A percentile compares a stretch with the other conserved stretches of the same genome.
Conservation (phyloP, 2,113 vertebrate species). For the Syrmaticus mikado region DNA sequence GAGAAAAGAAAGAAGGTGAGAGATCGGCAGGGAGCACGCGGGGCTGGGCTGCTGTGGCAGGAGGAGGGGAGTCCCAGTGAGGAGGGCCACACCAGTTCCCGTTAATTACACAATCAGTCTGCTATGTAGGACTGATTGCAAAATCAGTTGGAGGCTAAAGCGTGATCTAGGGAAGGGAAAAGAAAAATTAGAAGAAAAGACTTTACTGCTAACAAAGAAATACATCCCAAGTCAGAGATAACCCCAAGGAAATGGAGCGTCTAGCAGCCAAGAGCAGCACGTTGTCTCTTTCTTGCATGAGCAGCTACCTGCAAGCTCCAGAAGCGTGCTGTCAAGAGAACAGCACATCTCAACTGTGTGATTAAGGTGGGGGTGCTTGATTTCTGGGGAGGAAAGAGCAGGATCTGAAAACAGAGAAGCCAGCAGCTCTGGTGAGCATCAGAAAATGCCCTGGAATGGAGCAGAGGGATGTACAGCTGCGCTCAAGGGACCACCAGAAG, state of each 20-base stretch:
- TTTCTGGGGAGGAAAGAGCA: not conserved
- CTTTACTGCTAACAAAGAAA: not conserved
- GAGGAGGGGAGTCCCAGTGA: constrained; percentile 32
- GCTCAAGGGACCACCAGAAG: not conserved
- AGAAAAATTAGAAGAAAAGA: not conserved
- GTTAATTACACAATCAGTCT: constrained; percentile 65
- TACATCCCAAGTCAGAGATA: not conserved
- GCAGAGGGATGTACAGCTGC: not conserved
- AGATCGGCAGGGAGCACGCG: not conserved
- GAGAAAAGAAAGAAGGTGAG: not conserved
- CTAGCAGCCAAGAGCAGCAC: not conserved
- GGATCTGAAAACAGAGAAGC: not conserved
- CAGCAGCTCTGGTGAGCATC: not conserved
- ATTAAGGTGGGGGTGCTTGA: not conserved
- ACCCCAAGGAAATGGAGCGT: not conserved
- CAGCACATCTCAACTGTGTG: not conserved
- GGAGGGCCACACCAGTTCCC: constrained; percentile 36
- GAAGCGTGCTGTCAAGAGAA: not conserved
- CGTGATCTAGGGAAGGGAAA: not conserved
- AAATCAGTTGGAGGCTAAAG: constrained; percentile 63
- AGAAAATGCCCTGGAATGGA: no score
- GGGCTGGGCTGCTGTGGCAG: not conserved
- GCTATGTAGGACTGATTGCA: constrained; percentile 66
- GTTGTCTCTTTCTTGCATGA: not conserved
- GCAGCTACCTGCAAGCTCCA: not conserved